Conservation (phyloP, 2,888 invertebrate species). For the Pollenia griseotomentosa region DNA sequence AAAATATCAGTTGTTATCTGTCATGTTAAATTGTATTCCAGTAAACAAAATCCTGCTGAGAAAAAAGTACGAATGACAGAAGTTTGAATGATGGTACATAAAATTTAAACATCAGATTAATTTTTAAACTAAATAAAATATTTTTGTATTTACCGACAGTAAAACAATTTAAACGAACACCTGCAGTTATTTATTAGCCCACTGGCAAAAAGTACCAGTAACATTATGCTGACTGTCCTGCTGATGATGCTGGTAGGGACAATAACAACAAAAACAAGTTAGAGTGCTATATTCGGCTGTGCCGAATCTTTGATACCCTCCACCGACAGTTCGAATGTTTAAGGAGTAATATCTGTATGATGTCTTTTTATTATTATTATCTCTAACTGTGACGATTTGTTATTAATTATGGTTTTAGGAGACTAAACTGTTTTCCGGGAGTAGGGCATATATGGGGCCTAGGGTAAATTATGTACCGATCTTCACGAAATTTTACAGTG, state of each 20-base stretch:
- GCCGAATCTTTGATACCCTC: too few relatives aligned
- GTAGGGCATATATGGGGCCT: too few relatives aligned
- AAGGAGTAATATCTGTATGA: too few relatives aligned
- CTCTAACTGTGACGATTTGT: too few relatives aligned
- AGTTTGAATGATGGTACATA: not conserved
- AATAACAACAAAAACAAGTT: too few relatives aligned
- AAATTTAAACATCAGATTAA: not conserved
- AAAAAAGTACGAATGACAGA: not conserved
- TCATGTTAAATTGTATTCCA: not conserved
- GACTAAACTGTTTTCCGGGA: too few relatives aligned
- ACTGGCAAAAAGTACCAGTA: not conserved
- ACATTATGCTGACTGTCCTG: not conserved
- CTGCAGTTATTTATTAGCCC: not conserved
- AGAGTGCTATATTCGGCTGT: too few relatives aligned
- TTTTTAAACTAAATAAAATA: conserved; percentile 4
- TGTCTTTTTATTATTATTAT: too few relatives aligned
- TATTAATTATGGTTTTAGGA: too few relatives aligned
- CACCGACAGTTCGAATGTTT: too few relatives aligned
- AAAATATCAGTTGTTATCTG: not conserved
- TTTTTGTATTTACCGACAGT: not conserved
- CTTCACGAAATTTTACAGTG: too few relatives aligned
- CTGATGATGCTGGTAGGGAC: not conserved
- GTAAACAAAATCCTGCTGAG: not conserved
- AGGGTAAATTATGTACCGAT: too few relatives aligned
- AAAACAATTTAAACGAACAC: not conserved